phyloP scores from a whole-genome alignment of 2,888 invertebrate species.

The Nebria brevicollis region DNA sequence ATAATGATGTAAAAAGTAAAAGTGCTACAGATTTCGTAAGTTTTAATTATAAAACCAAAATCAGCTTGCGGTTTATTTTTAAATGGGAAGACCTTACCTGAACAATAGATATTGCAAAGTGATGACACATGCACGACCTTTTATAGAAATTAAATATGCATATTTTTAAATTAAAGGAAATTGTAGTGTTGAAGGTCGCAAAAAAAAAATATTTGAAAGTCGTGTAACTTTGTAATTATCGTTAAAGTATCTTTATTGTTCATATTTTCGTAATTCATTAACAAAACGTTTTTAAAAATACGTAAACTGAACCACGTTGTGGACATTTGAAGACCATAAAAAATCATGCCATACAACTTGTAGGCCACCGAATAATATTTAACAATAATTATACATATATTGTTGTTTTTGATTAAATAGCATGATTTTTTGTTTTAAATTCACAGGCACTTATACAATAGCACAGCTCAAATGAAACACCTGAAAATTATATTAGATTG shows the following conservation, averaged over 20 bases:
- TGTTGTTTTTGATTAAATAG: constrained; percentile 21
- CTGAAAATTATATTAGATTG: constrained; percentile 31
- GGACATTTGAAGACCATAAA: constrained; percentile 42
- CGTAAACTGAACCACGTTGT: constrained; percentile 43
- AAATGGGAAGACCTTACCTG: constrained; percentile 29
- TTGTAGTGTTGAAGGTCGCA: constrained; percentile 12
- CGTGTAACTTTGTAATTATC: constrained; percentile 5
- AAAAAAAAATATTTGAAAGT: neutral
- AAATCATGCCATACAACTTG: constrained; percentile 42
- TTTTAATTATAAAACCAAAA: too few species aligned
- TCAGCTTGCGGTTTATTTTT: neutral
- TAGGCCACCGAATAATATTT: constrained; percentile 36
- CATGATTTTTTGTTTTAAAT: constrained; percentile 43
- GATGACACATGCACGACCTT: constrained; percentile 43
- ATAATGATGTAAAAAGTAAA: constrained; percentile 21
- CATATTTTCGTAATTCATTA: constrained; percentile 40
- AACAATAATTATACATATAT: constrained; percentile 12
- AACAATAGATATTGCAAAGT: constrained; percentile 16
- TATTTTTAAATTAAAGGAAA: constrained; percentile 22
- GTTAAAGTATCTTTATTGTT: constrained; percentile 38
- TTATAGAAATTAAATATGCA: constrained; percentile 14
- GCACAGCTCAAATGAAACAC: constrained; percentile 47
- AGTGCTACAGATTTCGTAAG: neutral
- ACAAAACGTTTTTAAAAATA: constrained; percentile 46
- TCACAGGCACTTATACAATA: constrained; percentile 47